A percentile compares a stretch with the other conserved stretches of the same genome.
phyloP scores from a whole-genome alignment of 2,113 vertebrate species.

The Gallinago media region DNA sequence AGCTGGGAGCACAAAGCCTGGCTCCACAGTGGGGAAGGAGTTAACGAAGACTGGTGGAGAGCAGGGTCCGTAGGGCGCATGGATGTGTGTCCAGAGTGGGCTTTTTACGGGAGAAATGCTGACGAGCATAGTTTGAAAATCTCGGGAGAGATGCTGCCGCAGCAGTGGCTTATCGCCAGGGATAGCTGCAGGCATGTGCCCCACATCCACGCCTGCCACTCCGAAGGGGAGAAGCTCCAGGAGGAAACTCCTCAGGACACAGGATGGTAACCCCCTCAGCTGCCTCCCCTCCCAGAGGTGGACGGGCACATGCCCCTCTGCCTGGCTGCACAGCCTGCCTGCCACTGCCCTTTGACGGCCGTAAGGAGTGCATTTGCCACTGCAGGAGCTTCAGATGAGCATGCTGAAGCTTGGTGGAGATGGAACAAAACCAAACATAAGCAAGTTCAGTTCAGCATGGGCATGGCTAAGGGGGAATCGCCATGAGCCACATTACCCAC shows the following conservation, averaged over 20 bases:
- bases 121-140: neutral
- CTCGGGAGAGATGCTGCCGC: neutral
- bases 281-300: neutral
- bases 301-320: neutral
- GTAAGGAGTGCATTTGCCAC: fast-evolving
- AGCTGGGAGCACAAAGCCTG: neutral
- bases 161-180: neutral
- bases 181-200: neutral
- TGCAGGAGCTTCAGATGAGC: neutral
- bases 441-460: neutral
- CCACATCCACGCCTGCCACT: fast-evolving
- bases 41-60: neutral
- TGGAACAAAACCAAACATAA: neutral
- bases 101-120: neutral
- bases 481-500: fast-evolving
- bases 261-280: neutral
- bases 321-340: neutral
- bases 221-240: neutral
- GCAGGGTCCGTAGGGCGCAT: fast-evolving
- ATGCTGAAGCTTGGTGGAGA: neutral
- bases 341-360: fast-evolving
- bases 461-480: neutral
- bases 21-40: neutral
- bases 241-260: neutral
- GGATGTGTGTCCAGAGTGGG: fast-evolving